Evolutionary conservation across 2,888 invertebrate species (phyloP), one percentile per base, ranked within the genome.

Genomic region (Aleiodes leptofemur): DNA sequence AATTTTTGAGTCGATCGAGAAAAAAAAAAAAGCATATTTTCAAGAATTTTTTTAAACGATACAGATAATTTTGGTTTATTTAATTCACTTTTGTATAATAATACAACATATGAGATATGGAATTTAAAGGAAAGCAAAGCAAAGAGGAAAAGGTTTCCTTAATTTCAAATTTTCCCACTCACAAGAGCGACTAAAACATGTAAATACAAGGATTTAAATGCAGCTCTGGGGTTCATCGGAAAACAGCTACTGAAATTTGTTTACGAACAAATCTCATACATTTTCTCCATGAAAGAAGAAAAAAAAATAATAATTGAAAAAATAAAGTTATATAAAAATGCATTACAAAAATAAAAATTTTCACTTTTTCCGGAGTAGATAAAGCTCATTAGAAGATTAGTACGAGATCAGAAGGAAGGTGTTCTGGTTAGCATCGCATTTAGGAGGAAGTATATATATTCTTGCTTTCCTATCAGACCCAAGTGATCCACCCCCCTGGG

Each of bases 201-300:
- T 80, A 80, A 80, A 80, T 77, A 80, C 73, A 72, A 78, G 75
- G 78, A 77, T 38, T 31, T 59, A 56, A 61, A 66, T 64, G 74
- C 55, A 50, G 66, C 75, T 86, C 87, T 87, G 87, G 80, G 78
- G 79, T 83, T 76, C 81, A 80, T 87, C 87, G 81, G 78, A 77
- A 78, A 82, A 81, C 85, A 83, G 84, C 84, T 83, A 83, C 83
- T 69, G 78, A 77, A 80, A 86, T 86, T 86, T 86, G 83, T 80
- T 80, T 80, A 78, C 78, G 4, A 9, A 43, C 43, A 7, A 43
- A 43, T 8, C 43, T 0, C 34, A 6, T 34, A 34, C 34, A 2
- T 43, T 23, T 43, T 8, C 43, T 1, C 11, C 11, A 5, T 3
- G 43, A 43, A 43, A 43, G 8, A 43, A 43, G 3, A 23, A 43